A percentile compares a stretch with the other conserved stretches of the same genome.
These are phyloP conservation scores for Trichopoda pennipes DNA, from an alignment of 2,888 invertebrate species.

Conservation along the genomic window DNA sequence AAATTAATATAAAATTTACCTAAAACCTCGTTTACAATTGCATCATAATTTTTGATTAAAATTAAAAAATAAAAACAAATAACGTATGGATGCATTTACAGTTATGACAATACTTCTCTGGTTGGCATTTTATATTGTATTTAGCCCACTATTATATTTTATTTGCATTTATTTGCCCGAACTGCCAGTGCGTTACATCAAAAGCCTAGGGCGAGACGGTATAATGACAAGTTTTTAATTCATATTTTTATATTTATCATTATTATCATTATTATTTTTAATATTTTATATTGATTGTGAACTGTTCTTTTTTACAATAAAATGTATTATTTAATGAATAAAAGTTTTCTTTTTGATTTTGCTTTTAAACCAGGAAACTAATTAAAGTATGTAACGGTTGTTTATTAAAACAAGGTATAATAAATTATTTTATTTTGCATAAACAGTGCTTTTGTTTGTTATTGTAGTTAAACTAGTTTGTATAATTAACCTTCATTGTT, in stretches of 20 bases:
- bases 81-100: slow-evolving; percentile 74
- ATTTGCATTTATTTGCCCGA: slow-evolving; percentile 85
- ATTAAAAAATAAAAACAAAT: not conserved
- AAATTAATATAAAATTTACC: slow-evolving; percentile 53
- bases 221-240: slow-evolving; percentile 44
- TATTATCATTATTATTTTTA: not conserved
- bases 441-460: too few relatives aligned
- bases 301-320: slow-evolving; percentile 24
- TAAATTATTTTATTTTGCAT: too few relatives aligned
- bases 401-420: too few relatives aligned
- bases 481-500: too few relatives aligned
- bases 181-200: slow-evolving; percentile 83
- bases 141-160: slow-evolving; percentile 86
- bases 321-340: slow-evolving; percentile 33
- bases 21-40: slow-evolving; percentile 21
- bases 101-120: slow-evolving; percentile 82
- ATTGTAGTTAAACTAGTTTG: too few relatives aligned
- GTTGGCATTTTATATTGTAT: slow-evolving; percentile 84
- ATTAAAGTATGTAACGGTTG: too few relatives aligned
- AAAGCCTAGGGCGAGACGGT: slow-evolving; percentile 58
- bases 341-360: not conserved
- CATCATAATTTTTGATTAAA: slow-evolving; percentile 22
- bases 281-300: slow-evolving; percentile 9
- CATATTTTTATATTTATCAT: not conserved
- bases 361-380: too few relatives aligned